Percentiles rank a stretch among this genome's conserved stretches.
Conservation (phyloP, 1,140 invertebrate genomes). For the Solenopsis invicta region DNA sequence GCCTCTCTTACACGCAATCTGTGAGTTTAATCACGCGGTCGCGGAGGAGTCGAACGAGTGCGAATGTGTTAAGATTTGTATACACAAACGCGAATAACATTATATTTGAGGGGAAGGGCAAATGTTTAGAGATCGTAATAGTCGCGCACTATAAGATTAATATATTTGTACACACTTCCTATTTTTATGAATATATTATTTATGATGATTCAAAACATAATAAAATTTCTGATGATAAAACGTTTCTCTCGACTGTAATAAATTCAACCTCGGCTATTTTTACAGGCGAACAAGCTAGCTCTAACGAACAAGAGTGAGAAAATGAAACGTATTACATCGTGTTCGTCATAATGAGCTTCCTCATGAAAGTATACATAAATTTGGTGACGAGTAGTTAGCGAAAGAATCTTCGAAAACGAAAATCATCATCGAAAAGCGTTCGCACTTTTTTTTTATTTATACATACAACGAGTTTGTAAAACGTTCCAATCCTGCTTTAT, state of each 20-base stretch:
- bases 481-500: background rate
- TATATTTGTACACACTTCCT: constrained; percentile 75
- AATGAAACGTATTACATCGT: constrained; percentile 57
- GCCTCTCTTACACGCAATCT: constrained; percentile 57
- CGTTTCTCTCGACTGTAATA: constrained; percentile 51
- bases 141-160: constrained; percentile 60
- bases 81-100: constrained; percentile 29
- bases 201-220: constrained; percentile 67
- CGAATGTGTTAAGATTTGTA: constrained; percentile 44
- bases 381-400: constrained; percentile 4
- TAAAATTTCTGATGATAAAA: constrained; percentile 66
- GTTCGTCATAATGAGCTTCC: constrained; percentile 64
- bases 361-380: constrained; percentile 70
- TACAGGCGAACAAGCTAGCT: constrained; percentile 63
- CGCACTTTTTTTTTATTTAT: background rate
- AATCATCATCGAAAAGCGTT: constrained; percentile 31
- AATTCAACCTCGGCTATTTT: constrained; percentile 74
- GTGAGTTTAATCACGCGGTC: constrained; percentile 32
- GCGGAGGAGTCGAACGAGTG: background rate
- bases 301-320: constrained; percentile 28
- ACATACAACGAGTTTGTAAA: constrained; percentile 29
- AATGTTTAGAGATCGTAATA: constrained; percentile 63
- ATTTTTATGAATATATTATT: constrained; percentile 71
- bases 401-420: constrained; percentile 26
- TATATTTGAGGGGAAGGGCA: constrained; percentile 61